phyloP scores from a whole-genome alignment of 2,797 vertebrate genomes.

The Malacoctenus gilli region DNA sequence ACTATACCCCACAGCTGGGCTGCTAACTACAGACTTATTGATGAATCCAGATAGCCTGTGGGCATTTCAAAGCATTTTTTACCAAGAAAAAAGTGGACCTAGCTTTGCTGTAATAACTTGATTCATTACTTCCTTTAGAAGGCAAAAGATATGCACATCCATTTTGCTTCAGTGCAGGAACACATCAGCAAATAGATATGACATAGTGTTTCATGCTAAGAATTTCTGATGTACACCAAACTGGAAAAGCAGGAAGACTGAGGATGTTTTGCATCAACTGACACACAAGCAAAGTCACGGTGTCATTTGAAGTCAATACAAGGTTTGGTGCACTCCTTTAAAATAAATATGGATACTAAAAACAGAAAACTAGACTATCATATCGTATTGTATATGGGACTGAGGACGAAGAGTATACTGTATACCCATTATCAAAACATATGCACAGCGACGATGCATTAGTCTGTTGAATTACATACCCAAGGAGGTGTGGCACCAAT shows the following conservation, averaged over 20 bases:
- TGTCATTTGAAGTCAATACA: conserved; percentile 20
- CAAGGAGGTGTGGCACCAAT: no score
- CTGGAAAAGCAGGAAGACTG: conserved; percentile 28
- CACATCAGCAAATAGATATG: conserved; percentile 34
- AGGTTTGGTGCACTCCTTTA: conserved; percentile 1
- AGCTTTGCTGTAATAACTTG: conserved; percentile 4
- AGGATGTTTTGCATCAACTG: conserved; percentile 11
- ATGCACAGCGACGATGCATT: no score
- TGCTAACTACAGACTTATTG: conserved; percentile 20
- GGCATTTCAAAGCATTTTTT: conserved; percentile 9
- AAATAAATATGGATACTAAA: conserved; percentile 13
- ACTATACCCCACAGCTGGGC: conserved; percentile 9
- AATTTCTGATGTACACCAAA: conserved; percentile 25
- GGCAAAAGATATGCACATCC: conserved; percentile 14
- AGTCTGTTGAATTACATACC: no score
- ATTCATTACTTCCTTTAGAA: conserved; percentile 2
- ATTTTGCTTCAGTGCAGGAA: conserved; percentile 22
- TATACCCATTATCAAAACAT: no score
- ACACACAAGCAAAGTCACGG: conserved; percentile 19
- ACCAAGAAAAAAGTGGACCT: no score
- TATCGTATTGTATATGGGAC: no score
- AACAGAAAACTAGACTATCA: no score
- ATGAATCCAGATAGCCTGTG: conserved; percentile 16
- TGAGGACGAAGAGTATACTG: no score
- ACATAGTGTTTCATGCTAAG: conserved; percentile 19